Conservation (phyloP, 2,888 invertebrate species). For the Polietes domitor region DNA sequence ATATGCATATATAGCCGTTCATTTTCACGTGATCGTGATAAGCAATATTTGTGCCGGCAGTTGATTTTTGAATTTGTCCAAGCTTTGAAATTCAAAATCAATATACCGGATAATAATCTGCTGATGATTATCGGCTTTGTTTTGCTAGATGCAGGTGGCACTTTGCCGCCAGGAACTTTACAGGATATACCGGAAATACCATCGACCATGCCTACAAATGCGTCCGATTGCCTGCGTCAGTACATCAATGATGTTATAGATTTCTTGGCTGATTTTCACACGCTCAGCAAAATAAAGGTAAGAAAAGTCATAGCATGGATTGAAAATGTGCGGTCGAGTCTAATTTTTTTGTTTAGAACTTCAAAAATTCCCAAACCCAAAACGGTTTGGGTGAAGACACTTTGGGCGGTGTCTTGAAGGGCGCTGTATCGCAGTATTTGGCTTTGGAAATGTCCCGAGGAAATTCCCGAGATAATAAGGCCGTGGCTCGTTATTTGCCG, state of each 20-base stretch:
- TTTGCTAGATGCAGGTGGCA: slow-evolving; percentile 95
- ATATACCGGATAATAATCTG: slow-evolving; percentile 96
- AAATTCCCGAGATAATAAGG: slow-evolving; percentile 91
- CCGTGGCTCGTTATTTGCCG: slow-evolving; percentile 91
- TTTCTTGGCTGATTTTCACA: slow-evolving; percentile 97
- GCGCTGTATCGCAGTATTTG: slow-evolving; percentile 95
- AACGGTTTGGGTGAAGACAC: slow-evolving; percentile 96
- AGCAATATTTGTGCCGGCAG: slow-evolving; percentile 93
- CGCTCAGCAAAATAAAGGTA: slow-evolving; percentile 97
- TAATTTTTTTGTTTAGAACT: slow-evolving; percentile 71
- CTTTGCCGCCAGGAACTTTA: slow-evolving; percentile 89
- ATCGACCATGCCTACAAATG: slow-evolving; percentile 87
- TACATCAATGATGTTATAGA: slow-evolving; percentile 96
- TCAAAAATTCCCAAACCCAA: slow-evolving; percentile 83
- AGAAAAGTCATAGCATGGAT: background rate
- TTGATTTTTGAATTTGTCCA: slow-evolving; percentile 97
- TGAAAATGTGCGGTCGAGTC: no score
- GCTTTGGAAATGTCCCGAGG: slow-evolving; percentile 96
- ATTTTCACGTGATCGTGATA: slow-evolving; percentile 96
- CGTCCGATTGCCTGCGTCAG: slow-evolving; percentile 96
- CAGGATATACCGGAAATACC: slow-evolving; percentile 82
- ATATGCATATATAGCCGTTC: slow-evolving; percentile 94
- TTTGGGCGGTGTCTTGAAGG: slow-evolving; percentile 96
- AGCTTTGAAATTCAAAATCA: slow-evolving; percentile 96
- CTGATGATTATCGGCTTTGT: slow-evolving; percentile 93